A percentile compares a stretch with the other conserved stretches of the same genome.
Evolutionary conservation across 2,797 vertebrate species (phyloP).

Genomic region (Semaprochilodus insignis): DNA sequence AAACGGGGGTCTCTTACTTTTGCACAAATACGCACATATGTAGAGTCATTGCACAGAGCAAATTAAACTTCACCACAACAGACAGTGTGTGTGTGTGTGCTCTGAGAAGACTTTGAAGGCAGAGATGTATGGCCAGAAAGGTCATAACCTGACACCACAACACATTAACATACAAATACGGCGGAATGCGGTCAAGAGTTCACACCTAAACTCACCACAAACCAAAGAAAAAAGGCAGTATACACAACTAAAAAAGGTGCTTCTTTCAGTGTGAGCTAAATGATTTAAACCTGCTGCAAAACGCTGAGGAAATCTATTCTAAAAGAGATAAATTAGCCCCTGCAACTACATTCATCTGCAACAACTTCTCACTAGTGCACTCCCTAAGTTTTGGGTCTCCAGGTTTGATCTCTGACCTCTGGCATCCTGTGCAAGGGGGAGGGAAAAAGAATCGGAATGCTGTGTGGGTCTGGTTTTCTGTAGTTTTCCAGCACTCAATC

Average conservation of each 20-base stretch:
- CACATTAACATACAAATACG: slow-evolving; percentile 78
- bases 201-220: slow-evolving; percentile 50
- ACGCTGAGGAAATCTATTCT: neutral
- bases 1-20: too few species aligned
- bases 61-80: neutral
- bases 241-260: neutral
- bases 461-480: slow-evolving; percentile 38
- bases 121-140: slow-evolving; percentile 36
- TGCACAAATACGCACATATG: neutral
- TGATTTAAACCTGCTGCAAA: too few species aligned
- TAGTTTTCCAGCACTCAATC: slow-evolving; percentile 32
- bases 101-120: slow-evolving; percentile 13
- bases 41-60: neutral
- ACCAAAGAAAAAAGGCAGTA: neutral
- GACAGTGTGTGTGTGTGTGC: neutral
- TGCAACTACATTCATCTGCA: slow-evolving; percentile 31
- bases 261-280: neutral
- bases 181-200: slow-evolving; percentile 79
- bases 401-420: slow-evolving; percentile 70
- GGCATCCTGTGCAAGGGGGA: slow-evolving; percentile 69
- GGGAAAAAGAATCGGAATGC: slow-evolving; percentile 65
- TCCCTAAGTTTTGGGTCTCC: slow-evolving; percentile 79
- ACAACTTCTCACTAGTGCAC: slow-evolving; percentile 40
- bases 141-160: slow-evolving; percentile 39
- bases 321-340: neutral